Percentiles rank a stretch among this genome's conserved stretches.
phyloP scores from a whole-genome alignment of 2,113 vertebrate species.

The Larimichthys polyactis region DNA sequence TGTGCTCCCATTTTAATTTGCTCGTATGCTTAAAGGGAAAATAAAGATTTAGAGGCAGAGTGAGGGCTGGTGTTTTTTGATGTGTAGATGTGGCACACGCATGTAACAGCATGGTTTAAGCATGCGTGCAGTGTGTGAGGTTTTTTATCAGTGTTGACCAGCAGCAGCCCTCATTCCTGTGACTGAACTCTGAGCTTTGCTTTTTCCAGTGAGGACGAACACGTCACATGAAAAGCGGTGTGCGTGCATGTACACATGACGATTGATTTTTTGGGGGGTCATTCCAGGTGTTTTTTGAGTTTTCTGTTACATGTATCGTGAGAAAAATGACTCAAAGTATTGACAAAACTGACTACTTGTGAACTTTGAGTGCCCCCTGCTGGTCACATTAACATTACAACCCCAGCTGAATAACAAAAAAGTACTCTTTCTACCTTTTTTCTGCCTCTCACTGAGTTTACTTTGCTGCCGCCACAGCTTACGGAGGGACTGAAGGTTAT shows the following conservation, averaged over 20 bases:
- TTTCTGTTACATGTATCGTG: neutral
- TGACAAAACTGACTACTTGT: slow-evolving; percentile 4
- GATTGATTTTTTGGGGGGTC: too few species aligned
- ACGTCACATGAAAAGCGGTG: neutral
- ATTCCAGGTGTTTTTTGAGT: neutral
- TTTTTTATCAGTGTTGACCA: slow-evolving; percentile 41
- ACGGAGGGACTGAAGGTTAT: slow-evolving; percentile 46
- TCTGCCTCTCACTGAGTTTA: slow-evolving; percentile 4
- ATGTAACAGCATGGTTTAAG: neutral
- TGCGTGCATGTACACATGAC: neutral
- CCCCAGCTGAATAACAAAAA: neutral
- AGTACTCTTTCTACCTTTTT: neutral
- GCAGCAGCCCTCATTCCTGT: neutral
- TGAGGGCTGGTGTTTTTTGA: neutral
- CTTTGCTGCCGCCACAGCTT: slow-evolving; percentile 1
- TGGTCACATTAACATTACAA: slow-evolving; percentile 13
- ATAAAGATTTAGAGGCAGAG: neutral
- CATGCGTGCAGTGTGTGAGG: slow-evolving; percentile 9
- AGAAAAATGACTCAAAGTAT: neutral
- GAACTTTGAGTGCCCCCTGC: slow-evolving; percentile 37
- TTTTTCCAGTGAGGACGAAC: slow-evolving; percentile 12
- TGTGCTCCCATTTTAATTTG: neutral
- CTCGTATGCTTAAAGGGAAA: slow-evolving; percentile 2
- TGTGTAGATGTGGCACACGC: neutral
- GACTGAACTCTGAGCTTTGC: slow-evolving; percentile 64